Percentiles rank a stretch among this genome's conserved stretches.
Evolutionary conservation across 2,113 vertebrate genomes (phyloP).

Genomic region (Aphelocoma coerulescens): DNA sequence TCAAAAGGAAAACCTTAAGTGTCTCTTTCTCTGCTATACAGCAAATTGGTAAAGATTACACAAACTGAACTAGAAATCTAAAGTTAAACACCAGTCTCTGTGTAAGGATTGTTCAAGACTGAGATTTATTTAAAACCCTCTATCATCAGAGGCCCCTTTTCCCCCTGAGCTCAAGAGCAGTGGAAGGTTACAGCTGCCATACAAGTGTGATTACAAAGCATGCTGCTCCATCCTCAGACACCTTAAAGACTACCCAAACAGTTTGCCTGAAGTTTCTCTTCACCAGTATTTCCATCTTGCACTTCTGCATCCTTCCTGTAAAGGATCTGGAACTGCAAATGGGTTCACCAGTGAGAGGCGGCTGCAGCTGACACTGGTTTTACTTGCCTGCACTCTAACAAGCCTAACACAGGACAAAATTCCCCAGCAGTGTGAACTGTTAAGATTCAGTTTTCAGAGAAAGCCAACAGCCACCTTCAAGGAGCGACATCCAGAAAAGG

Average conservation of each 20-base stretch:
- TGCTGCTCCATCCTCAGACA: neutral
- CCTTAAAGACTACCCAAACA: neutral
- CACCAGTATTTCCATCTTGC: neutral
- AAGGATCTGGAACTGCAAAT: neutral
- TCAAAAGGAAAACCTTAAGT: neutral
- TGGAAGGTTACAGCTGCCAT: neutral
- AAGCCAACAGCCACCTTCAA: neutral
- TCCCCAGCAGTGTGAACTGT: neutral
- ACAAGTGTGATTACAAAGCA: neutral
- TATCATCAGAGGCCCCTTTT: neutral
- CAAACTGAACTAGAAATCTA: neutral
- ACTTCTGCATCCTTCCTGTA: neutral
- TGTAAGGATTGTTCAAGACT: neutral
- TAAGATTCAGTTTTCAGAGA: neutral
- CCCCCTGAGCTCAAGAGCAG: neutral
- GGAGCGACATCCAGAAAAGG: neutral
- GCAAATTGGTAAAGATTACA: neutral
- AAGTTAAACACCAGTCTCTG: neutral
- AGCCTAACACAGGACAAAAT: neutral
- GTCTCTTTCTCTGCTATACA: neutral
- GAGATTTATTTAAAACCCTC: neutral
- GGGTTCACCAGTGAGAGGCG: neutral
- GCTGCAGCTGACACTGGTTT: neutral
- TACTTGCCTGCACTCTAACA: neutral
- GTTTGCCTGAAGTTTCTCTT: neutral